Conservation (phyloP, 2,888 invertebrate genomes). For the Hartigia nigra region DNA sequence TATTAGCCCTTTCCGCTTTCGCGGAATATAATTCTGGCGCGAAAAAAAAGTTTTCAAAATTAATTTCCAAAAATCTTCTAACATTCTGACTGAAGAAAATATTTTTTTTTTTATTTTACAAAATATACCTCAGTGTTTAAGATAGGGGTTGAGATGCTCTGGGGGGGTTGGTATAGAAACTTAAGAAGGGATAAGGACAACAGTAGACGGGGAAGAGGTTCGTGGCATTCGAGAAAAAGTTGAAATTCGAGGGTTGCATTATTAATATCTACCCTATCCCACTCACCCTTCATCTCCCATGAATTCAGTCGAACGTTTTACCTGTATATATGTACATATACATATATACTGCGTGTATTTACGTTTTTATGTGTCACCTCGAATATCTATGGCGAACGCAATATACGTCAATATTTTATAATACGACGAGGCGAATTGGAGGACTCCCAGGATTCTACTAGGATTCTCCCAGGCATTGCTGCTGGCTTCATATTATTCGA, state of each 20-base stretch:
- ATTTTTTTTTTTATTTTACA: neutral
- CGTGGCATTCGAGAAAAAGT: slow-evolving; percentile 49
- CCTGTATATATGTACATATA: neutral
- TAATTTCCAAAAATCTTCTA: neutral
- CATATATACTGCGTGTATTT: neutral
- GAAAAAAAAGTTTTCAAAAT: neutral
- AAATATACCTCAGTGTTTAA: neutral
- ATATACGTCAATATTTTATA: slow-evolving; percentile 48
- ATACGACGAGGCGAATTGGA: slow-evolving; percentile 31
- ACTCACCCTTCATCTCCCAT: neutral
- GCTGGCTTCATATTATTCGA: slow-evolving; percentile 43
- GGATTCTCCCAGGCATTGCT: neutral
- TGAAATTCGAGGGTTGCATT: slow-evolving; percentile 57
- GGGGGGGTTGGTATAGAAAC: neutral
- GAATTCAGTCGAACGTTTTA: neutral
- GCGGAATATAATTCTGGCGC: neutral
- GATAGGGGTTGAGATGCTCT: neutral
- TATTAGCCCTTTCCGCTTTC: neutral
- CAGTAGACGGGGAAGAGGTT: neutral
- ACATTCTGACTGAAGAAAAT: neutral
- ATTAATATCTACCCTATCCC: slow-evolving; percentile 44
- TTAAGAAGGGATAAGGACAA: neutral
- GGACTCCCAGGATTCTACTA: slow-evolving; percentile 10
- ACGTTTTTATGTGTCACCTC: slow-evolving; percentile 35
- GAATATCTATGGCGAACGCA: slow-evolving; percentile 34